phyloP scores from a whole-genome alignment of 2,113 vertebrate species.

The Atlantisia rogersi region DNA sequence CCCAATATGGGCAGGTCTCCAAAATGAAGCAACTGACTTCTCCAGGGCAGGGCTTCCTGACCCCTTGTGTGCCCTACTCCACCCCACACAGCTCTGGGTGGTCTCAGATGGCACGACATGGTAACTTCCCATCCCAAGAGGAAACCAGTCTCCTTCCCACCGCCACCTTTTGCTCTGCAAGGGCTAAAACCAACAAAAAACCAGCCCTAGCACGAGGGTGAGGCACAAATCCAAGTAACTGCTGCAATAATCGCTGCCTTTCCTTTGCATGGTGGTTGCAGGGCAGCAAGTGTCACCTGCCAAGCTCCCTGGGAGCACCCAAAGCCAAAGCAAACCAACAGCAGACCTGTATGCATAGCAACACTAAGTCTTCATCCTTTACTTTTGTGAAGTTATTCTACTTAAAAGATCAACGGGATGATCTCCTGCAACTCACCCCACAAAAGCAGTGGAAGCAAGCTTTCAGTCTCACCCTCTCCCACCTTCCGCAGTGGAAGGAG shows the following conservation, averaged over 20 bases:
- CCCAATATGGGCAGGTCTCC: neutral
- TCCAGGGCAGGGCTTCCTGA: rapidly evolving
- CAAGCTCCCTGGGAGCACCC: neutral
- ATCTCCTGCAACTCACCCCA: neutral
- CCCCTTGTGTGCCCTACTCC: rapidly evolving
- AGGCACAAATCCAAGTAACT: neutral
- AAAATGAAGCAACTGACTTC: neutral
- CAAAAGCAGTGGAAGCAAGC: neutral
- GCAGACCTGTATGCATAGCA: neutral
- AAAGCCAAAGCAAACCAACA: neutral
- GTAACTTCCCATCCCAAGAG: neutral
- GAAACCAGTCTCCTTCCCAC: neutral
- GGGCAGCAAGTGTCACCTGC: neutral
- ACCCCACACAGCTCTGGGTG: neutral
- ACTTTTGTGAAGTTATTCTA: neutral
- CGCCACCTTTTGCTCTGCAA: neutral
- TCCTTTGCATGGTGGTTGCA: rapidly evolving
- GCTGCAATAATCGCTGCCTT: neutral
- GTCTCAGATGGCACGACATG: neutral
- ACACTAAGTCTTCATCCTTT: neutral
- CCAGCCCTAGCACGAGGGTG: neutral
- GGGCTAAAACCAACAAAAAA: neutral
- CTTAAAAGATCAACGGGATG: neutral
- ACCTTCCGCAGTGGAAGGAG: neutral
- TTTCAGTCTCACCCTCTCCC: neutral